Conservation (phyloP, 2,797 vertebrate species). For the Pseudochromis fuscus region DNA sequence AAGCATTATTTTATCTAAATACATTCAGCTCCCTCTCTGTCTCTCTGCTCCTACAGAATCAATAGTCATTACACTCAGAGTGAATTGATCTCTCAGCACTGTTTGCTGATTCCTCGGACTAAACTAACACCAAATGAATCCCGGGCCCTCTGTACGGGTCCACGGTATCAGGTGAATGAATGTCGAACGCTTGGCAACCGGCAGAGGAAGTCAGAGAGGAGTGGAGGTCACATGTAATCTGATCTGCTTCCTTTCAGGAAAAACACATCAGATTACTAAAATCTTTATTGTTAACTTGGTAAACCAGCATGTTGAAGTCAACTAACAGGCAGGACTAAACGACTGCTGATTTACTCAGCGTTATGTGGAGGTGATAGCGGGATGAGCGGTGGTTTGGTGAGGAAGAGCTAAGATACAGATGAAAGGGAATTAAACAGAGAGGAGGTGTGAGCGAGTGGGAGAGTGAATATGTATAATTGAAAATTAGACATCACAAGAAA, state of each 20-base stretch:
- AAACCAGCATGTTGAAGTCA: slow-evolving; percentile 19
- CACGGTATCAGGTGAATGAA: slow-evolving; percentile 65
- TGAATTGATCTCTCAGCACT: slow-evolving; percentile 77
- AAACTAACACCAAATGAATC: slow-evolving; percentile 76
- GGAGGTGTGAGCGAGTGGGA: slow-evolving; percentile 64
- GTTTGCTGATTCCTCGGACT: slow-evolving; percentile 75
- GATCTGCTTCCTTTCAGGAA: slow-evolving; percentile 45
- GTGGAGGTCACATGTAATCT: slow-evolving; percentile 55
- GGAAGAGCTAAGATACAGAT: slow-evolving; percentile 46
- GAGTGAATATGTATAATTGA: slow-evolving; percentile 60
- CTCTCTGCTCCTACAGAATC: slow-evolving; percentile 72
- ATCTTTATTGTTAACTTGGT: slow-evolving; percentile 36
- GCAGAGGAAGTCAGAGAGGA: slow-evolving; percentile 24
- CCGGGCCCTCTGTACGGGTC: slow-evolving; percentile 21
- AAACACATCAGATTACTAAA: background rate
- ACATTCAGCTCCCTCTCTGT: slow-evolving; percentile 73
- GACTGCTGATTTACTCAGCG: slow-evolving; percentile 38
- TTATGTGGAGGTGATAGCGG: slow-evolving; percentile 34
- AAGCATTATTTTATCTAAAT: slow-evolving; percentile 81
- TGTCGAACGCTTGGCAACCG: slow-evolving; percentile 32
- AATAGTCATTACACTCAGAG: slow-evolving; percentile 80
- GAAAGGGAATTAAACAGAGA: slow-evolving; percentile 59
- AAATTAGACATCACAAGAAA: slow-evolving; percentile 54
- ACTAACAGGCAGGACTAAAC: slow-evolving; percentile 3
- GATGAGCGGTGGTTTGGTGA: slow-evolving; percentile 48